Evolutionary conservation across 2,113 vertebrate species (phyloP), one percentile per base, ranked within the genome.

Genomic region (Thalassoma bifasciatum): DNA sequence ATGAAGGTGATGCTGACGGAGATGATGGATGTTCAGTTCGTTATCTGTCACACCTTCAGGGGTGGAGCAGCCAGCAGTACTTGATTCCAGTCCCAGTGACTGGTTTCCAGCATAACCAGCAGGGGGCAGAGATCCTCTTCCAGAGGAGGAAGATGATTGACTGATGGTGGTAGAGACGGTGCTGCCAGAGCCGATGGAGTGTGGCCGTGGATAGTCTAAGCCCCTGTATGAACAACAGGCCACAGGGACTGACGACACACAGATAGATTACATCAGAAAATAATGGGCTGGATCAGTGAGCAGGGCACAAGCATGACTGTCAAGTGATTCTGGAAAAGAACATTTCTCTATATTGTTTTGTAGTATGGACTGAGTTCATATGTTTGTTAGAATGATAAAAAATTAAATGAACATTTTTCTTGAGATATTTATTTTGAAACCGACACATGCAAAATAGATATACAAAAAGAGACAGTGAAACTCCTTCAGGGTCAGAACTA

Each of bases 91-190:
- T 10, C 85, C 83, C 10, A 82, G 85, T 0, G 67, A 74, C 17
- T 51, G 71, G 66, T 79, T 88, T 21, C 89, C 86, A 0, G 62
- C 75, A 60, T 86, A 91, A 42, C 91, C 79, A 26, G 86, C 70
- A 13, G 92, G 89, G 26, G 93, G 92, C 22, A 94, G 82, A 5
- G 94, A 95, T 40, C 92, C 94, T 1, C 92, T 86, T 1, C 92
- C 94, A 1, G 94, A 94, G 13, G 94, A 94, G 49, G 92, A 94
- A 3, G 94, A 94, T 0, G 92, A 94, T 37, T 92, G 94, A 76
- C 93, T 94, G 50, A 92, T 67, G 24, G 91, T 92, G 61, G 93
- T 94, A 58, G 94, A 94, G 1, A 91, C 77, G 5, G 91, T 94
- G 88, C 94, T 94, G 56, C 91, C 88, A 0, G 93, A 94, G 77